A percentile compares a stretch with the other conserved stretches of the same genome.
These are phyloP conservation scores for Xenopus tropicalis DNA, from an alignment of 2,113 vertebrate genomes.

Conservation along the genomic window DNA sequence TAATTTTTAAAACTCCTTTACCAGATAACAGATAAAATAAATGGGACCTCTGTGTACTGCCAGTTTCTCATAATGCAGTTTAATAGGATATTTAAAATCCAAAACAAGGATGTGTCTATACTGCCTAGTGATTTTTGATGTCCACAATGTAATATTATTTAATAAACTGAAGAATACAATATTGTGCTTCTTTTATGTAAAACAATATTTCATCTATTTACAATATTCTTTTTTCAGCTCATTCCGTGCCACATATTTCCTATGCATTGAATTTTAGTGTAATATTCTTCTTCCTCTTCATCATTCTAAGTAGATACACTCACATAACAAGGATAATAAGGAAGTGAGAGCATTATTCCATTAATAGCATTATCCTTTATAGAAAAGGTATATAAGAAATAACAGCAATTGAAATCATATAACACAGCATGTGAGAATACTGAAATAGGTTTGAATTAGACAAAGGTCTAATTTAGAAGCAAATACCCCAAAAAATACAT, in stretches of 20 bases:
- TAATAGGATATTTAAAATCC: neutral
- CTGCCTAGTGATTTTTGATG: neutral
- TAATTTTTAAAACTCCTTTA: neutral
- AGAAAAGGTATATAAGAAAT: no score
- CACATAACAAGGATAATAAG: no score
- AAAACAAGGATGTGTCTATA: neutral
- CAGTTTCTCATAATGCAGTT: neutral
- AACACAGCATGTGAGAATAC: no score
- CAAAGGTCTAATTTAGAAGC: neutral
- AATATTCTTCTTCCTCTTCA: no score
- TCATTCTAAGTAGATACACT: no score
- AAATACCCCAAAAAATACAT: neutral
- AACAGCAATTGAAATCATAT: no score
- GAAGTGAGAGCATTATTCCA: no score
- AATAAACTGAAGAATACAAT: neutral
- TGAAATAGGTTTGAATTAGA: neutral
- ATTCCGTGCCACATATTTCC: no score
- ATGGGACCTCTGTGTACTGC: neutral
- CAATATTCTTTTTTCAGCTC: no score
- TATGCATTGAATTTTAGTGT: no score
- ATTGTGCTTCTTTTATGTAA: neutral
- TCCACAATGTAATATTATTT: conserved; percentile 4
- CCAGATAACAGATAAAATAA: neutral
- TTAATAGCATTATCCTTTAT: no score
- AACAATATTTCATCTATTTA: neutral